Evolutionary conservation across 2,113 vertebrate genomes (phyloP), one percentile per base, ranked within the genome.

Genomic region (Scytalopus superciliaris): DNA sequence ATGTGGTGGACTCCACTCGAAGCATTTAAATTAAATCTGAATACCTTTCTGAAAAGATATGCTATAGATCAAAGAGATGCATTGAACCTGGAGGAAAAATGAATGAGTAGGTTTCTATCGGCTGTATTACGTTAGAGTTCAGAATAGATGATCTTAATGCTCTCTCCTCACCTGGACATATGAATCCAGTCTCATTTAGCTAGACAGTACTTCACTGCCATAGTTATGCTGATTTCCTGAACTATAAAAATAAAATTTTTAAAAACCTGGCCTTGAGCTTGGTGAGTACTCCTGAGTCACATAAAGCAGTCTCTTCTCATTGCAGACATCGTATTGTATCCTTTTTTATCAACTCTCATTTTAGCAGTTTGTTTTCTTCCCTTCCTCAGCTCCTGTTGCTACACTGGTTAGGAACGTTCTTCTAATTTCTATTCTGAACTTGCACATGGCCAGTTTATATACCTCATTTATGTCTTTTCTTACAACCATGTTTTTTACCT

Each of bases 21-120:
- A 96, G 72, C 15, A 60, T 63, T 92, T 94, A 90, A 95, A 76
- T 91, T 87, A 85, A 90, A 92, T 90, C 55, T 59, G 76, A 88
- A 94, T 92, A 88, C 50, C 68, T 88, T 94, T 93, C 79, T 88
- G 95, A 84, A 88, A 94, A 73, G 37, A 57, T 67, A 47, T 44
- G 50, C 30, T 74, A 56, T 35, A 86, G 79, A 96, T 96, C 90
- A 95, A 96, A 96, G 68, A 70, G 44, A 81, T 28, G 9, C 33
- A 39, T 50, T 84, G 63, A 77, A 64, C 50, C 89, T 74, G 50
- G 7, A 66, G 68, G 55, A 92, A 93, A 93, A 90, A 70, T 23
- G 62, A 85, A 31, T 85, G 22, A 90, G 28, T 80, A 67, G 13
- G 23, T 90, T 92, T 90, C 60, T 93, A 67, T 44, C 30, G 63